phyloP scores from a whole-genome alignment of 2,797 vertebrate species.

The Siniperca undulata region DNA sequence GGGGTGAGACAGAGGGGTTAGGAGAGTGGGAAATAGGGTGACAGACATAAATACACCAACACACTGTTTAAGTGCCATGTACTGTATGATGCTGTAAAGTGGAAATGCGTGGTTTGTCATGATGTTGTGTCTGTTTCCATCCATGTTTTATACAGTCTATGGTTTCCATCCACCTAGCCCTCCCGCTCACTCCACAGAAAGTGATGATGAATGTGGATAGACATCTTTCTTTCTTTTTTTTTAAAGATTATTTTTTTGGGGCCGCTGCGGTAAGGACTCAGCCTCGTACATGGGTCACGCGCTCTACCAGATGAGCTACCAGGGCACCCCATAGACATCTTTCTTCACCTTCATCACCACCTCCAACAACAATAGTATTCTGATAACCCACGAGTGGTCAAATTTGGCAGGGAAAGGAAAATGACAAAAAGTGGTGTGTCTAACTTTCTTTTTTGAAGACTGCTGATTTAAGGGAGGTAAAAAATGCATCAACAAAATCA shows the following conservation, averaged over 20 bases:
- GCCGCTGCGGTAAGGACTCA: no score
- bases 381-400: background rate
- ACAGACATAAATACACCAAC: background rate
- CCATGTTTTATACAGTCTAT: no score
- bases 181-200: constrained; percentile 27
- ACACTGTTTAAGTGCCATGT: background rate
- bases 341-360: constrained; percentile 13
- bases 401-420: background rate
- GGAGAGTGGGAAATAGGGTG: background rate
- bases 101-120: constrained; percentile 6
- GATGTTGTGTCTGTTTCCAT: constrained; percentile 6
- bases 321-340: no score
- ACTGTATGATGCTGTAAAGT: background rate
- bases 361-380: constrained; percentile 20
- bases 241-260: no score
- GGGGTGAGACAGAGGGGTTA: constrained; percentile 1
- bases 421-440: background rate
- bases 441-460: background rate
- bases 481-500: background rate
- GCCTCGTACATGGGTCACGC: no score
- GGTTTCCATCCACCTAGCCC: background rate
- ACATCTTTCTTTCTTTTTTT: constrained; percentile 20
- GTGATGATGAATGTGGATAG: constrained; percentile 48
- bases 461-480: background rate
- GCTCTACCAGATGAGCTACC: no score